Conservation (phyloP, 2,888 invertebrate species). For the Rhopalosiphum nymphaeae region DNA sequence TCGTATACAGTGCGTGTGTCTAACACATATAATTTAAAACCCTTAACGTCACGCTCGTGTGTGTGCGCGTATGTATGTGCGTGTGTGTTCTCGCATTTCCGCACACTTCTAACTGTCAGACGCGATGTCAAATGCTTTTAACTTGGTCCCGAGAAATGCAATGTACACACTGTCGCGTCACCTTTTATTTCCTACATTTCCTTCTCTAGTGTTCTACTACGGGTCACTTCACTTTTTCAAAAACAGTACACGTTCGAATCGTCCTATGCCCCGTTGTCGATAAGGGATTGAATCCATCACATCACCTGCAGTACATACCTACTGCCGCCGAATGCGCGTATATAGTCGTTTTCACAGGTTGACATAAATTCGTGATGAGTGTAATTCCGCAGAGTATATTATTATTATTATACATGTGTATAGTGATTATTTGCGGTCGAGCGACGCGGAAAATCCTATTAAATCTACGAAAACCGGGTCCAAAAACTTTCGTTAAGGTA, state of each 20-base stretch:
- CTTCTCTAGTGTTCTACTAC: not conserved
- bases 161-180: not conserved
- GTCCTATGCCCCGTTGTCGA: not conserved
- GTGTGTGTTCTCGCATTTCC: not conserved
- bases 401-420: not conserved
- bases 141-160: not conserved
- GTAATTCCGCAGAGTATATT: not conserved
- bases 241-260: not conserved
- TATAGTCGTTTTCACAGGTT: not conserved
- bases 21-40: not conserved
- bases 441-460: not conserved
- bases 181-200: conserved; percentile 19
- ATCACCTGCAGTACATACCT: not conserved
- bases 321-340: not conserved
- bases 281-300: not conserved
- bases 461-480: not conserved
- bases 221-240: not conserved
- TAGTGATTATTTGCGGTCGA: not conserved
- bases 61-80: not conserved
- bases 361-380: not conserved
- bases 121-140: conserved; percentile 38
- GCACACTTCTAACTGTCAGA: conserved; percentile 27
- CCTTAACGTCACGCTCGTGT: too few relatives aligned
- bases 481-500: not conserved
- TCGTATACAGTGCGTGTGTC: not conserved